Conservation (phyloP, 2,797 vertebrate genomes). For the Chrysocyon brachyurus region DNA sequence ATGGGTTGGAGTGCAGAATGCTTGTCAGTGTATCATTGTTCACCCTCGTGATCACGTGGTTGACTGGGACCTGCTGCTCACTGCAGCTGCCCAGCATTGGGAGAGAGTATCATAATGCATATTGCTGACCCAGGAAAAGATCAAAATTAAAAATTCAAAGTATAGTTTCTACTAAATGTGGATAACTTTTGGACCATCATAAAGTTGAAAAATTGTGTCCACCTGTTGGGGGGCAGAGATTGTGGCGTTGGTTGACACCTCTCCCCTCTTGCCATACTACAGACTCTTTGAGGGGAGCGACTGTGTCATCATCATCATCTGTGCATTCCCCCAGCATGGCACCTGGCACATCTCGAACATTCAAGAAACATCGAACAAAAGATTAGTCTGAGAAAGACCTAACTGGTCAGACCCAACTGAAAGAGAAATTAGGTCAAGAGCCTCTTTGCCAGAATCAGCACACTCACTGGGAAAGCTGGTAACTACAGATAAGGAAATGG, state of each 20-base stretch:
- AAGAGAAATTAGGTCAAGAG: conserved; percentile 49
- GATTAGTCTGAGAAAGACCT: conserved; percentile 2
- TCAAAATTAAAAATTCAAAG: not conserved
- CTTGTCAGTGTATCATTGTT: not conserved
- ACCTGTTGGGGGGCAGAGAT: not conserved
- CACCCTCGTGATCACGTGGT: not conserved
- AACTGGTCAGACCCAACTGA: not conserved
- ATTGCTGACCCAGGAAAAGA: not conserved
- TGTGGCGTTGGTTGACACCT: not conserved
- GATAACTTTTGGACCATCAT: not conserved
- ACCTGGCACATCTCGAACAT: not conserved
- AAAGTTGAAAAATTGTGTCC: not conserved
- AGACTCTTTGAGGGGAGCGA: not conserved
- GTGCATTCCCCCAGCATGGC: not conserved
- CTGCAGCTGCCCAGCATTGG: not conserved
- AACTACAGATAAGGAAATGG: conserved; percentile 19
- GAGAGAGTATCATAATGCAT: not conserved
- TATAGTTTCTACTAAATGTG: not conserved
- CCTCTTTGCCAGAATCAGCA: conserved; percentile 37
- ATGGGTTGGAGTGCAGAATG: not conserved
- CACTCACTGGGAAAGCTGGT: not conserved
- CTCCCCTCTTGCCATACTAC: not conserved
- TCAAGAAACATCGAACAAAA: not conserved
- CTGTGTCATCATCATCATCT: not conserved
- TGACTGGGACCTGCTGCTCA: not conserved